A percentile compares a stretch with the other conserved stretches of the same genome.
phyloP scores from a whole-genome alignment of 2,113 vertebrate species.

The Gopherus flavomarginatus region DNA sequence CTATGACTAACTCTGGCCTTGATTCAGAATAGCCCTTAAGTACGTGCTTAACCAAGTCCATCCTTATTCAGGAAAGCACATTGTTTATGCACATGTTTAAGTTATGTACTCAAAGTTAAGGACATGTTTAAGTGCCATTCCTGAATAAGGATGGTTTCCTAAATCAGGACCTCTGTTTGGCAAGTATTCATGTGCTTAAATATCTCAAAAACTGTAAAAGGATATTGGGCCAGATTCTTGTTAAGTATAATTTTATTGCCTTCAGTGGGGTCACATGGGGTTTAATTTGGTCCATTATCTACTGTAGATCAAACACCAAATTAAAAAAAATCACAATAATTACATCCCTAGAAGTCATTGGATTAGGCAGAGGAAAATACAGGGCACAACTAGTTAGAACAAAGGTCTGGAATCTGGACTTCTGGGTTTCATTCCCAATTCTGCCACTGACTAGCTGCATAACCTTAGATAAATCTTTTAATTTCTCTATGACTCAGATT shows the following conservation, averaged over 20 bases:
- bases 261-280: not conserved
- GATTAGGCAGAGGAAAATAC: not conserved
- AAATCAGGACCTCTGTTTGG: not conserved
- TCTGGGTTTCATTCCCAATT: not conserved
- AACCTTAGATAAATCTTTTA: not conserved
- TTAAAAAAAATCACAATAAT: not conserved
- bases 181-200: not conserved
- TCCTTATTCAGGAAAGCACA: not conserved
- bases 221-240: not conserved
- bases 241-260: not conserved
- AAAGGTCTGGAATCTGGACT: not conserved
- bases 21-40: not conserved
- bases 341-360: not conserved
- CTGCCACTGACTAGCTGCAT: not conserved
- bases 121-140: not conserved
- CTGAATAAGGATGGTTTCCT: accelerated
- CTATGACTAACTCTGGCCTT: not conserved
- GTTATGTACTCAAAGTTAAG: not conserved
- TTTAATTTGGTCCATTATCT: not conserved
- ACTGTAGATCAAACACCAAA: not conserved
- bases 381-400: not conserved
- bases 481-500: not conserved
- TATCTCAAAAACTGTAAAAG: not conserved
- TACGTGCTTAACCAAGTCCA: not conserved
- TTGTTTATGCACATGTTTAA: not conserved